Evolutionary conservation across 2,888 invertebrate species (phyloP).

Genomic region (Iphiclides podalirius): DNA sequence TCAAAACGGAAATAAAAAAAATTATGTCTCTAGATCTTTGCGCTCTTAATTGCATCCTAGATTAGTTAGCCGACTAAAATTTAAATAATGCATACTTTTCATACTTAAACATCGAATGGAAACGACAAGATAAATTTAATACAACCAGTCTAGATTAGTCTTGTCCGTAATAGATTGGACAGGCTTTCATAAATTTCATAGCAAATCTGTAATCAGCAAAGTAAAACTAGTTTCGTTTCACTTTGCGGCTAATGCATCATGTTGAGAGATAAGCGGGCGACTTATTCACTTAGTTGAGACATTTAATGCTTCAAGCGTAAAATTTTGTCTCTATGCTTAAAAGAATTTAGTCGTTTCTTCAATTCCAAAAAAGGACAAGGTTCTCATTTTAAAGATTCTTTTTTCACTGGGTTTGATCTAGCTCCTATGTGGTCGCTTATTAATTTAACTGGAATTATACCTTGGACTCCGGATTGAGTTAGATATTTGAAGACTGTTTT

Average conservation of each 20-base stretch:
- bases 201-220: conserved; percentile 20
- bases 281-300: conserved; percentile 9
- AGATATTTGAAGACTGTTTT: too few species aligned
- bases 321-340: not conserved
- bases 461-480: too few species aligned
- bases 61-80: not conserved
- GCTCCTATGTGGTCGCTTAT: too few species aligned
- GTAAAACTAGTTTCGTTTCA: conserved; percentile 21
- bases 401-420: too few species aligned
- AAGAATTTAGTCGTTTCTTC: not conserved
- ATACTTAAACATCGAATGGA: not conserved
- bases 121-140: not conserved
- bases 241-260: conserved; percentile 16
- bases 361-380: not conserved
- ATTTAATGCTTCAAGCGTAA: not conserved
- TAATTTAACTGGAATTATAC: too few species aligned
- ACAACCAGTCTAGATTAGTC: conserved; percentile 5
- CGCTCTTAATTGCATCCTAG: not conserved
- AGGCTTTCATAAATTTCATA: conserved; percentile 24
- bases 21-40: not conserved
- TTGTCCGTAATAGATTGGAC: conserved; percentile 18
- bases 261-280: conserved; percentile 11
- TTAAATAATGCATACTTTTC: not conserved
- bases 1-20: not conserved
- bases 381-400: too few species aligned